Conservation (phyloP, 2,113 vertebrate genomes). For the Aegotheles bennettii region DNA sequence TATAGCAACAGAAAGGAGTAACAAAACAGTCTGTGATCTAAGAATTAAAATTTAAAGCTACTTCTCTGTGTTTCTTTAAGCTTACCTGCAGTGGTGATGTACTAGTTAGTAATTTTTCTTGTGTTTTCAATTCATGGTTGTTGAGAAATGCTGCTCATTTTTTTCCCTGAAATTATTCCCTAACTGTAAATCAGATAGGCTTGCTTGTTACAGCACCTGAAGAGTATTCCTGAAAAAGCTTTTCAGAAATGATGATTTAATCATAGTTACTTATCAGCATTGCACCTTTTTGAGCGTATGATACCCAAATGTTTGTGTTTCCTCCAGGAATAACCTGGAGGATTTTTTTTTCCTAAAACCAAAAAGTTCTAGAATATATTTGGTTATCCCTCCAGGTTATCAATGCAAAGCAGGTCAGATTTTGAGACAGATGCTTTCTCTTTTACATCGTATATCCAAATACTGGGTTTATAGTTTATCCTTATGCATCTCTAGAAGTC, state of each 20-base stretch:
- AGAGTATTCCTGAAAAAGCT: background rate
- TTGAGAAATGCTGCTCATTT: background rate
- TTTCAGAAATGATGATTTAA: background rate
- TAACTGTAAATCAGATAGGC: background rate
- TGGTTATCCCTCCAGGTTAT: background rate
- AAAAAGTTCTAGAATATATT: background rate
- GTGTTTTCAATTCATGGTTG: background rate
- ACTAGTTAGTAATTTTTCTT: background rate
- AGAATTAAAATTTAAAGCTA: background rate
- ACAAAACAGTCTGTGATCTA: rapidly evolving
- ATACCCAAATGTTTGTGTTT: background rate
- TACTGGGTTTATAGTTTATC: background rate
- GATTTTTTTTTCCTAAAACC: background rate
- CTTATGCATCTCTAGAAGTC: background rate
- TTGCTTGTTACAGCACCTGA: background rate
- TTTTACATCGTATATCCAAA: background rate
- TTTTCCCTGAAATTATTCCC: background rate
- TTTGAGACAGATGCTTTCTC: background rate
- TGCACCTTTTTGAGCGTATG: background rate
- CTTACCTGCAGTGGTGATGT: background rate
- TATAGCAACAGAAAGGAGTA: background rate
- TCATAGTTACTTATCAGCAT: background rate
- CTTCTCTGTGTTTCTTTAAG: background rate
- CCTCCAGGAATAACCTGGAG: background rate
- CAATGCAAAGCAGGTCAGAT: background rate